Evolutionary conservation across 2,888 invertebrate species (phyloP).

Genomic region (Agriopis marginaria): DNA sequence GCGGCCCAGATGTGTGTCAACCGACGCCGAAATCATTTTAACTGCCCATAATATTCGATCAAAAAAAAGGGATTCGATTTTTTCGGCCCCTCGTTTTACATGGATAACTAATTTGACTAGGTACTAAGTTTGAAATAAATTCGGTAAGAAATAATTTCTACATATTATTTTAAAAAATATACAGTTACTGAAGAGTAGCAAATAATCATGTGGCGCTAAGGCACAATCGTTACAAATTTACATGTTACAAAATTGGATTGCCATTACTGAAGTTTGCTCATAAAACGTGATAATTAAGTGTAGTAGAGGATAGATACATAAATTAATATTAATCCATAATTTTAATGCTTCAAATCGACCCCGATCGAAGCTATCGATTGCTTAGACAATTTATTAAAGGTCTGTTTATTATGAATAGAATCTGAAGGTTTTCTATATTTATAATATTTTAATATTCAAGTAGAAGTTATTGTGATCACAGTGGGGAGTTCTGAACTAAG

Average conservation of each 20-base stretch:
- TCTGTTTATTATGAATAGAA: slow-evolving; percentile 6
- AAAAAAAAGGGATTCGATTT: slow-evolving; percentile 55
- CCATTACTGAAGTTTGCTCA: neutral
- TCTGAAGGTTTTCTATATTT: slow-evolving; percentile 10
- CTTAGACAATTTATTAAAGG: neutral
- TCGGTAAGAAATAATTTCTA: too few relatives aligned
- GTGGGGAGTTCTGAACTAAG: neutral
- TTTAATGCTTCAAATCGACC: neutral
- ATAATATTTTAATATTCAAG: neutral
- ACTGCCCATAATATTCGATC: slow-evolving; percentile 60
- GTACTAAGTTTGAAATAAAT: too few relatives aligned
- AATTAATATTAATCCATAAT: neutral
- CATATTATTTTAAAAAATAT: too few relatives aligned
- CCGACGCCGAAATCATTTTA: slow-evolving; percentile 69
- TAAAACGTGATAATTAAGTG: too few relatives aligned
- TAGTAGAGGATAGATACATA: too few relatives aligned
- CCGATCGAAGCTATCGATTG: neutral
- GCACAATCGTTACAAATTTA: too few relatives aligned
- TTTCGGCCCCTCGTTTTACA: slow-evolving; percentile 9
- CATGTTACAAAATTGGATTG: too few relatives aligned
- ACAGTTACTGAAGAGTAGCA: too few relatives aligned
- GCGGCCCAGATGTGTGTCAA: slow-evolving; percentile 80
- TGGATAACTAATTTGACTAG: too few relatives aligned
- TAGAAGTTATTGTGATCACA: neutral
- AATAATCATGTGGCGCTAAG: too few relatives aligned